Base-by-base conservation (phyloP, 2,888 invertebrate species). In the Drosophila ustulata region DNA sequence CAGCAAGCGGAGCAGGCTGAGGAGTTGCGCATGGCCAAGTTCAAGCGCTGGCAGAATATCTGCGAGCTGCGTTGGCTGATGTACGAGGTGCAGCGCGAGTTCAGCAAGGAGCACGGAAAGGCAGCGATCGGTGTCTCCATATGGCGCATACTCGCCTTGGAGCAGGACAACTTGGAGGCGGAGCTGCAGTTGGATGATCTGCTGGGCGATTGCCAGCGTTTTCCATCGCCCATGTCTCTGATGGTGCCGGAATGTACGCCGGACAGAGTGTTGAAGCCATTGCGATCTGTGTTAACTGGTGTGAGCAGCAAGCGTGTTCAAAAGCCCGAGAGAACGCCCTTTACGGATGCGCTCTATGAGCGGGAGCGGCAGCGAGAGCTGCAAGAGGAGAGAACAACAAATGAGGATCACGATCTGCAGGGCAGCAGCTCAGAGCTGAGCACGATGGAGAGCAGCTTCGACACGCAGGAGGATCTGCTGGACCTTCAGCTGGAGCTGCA, bases 121-220 rank as follows among this genome's bases (percentile, higher is more conserved):
- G 3, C 28, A 5, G 58, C 39, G 0, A 1, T 4, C 1, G 49
- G 43, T 3, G 70, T 69, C 2, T 78, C 80, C 58, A 81, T 91
- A 7, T 90, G 89, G 87, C 73, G 78, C 0, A 91, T 92, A 28
- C 58, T 92, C 3, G 58, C 80, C 0, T 5, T 63, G 28, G 89
- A 89, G 0, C 91, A 90, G 18, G 30, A 53, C 0, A 88, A 89
- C 6, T 81, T 92, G n/a, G 91, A 92, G 37, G 2, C 43, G 4
- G 43, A 69, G n/a, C 34, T 84, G 11, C 25, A 74, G 0, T 9
- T 88, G 13, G 3, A 78, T 8, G 8, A 26, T 3, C 1, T 88
- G 0, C 59, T 37, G 1, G 53, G 71, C 4, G 46, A 34, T 7
- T 74, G 67, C 4, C 4, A 23, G 6, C 67, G 85, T 1, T 88